Conservation (phyloP, 2,888 invertebrate species). For the Athalia cordata region DNA sequence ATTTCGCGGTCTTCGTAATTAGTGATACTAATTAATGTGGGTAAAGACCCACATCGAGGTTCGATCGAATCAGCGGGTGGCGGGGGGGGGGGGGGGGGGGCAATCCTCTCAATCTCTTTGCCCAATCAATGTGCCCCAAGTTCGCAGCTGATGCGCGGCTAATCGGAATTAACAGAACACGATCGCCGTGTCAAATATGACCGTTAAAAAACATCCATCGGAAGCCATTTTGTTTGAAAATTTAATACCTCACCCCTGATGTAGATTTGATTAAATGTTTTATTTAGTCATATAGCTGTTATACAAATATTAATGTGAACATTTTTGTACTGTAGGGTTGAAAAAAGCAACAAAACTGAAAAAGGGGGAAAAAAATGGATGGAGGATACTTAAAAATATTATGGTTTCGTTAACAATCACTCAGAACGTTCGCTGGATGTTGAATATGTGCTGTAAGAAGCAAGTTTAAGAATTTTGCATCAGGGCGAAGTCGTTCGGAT, state of each 20-base stretch:
- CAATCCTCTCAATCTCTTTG: neutral
- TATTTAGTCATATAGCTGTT: no score
- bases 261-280: no score
- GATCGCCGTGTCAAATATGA: neutral
- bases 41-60: slow-evolving; percentile 41
- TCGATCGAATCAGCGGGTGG: neutral
- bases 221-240: neutral
- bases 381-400: slow-evolving; percentile 2
- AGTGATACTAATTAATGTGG: slow-evolving; percentile 64
- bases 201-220: slow-evolving; percentile 10
- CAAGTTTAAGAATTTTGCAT: slow-evolving; percentile 7
- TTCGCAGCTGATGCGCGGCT: neutral
- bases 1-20: slow-evolving; percentile 58
- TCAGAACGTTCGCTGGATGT: slow-evolving; percentile 15
- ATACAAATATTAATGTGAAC: no score
- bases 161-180: slow-evolving; percentile 38
- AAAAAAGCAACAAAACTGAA: no score
- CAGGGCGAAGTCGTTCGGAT: slow-evolving; percentile 7
- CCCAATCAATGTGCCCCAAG: no score
- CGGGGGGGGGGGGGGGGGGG: neutral
- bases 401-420: slow-evolving; percentile 27
- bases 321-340: no score
- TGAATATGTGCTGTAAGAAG: slow-evolving; percentile 8
- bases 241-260: no score
- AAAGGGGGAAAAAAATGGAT: neutral